Base-by-base conservation (phyloP, 2,888 invertebrate genomes). In the Xestia rhomboidea region DNA sequence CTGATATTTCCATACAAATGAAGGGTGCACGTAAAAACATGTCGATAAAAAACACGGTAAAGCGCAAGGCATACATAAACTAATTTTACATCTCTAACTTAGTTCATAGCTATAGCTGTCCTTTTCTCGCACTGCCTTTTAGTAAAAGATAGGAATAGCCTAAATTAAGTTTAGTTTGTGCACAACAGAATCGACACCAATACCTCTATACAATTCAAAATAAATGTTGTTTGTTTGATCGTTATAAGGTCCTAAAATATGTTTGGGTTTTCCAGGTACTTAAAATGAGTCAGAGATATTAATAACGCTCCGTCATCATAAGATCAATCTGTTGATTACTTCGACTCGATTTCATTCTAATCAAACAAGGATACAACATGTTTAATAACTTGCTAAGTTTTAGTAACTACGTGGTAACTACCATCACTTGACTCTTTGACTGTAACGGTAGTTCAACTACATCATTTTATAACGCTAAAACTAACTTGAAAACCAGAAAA, bases 231-330 rank as follows among this genome's bases (percentile, higher is more conserved):
- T 34, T 62, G 21, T 62, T 11, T 30, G 62, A 34, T 62, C 62
- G 41, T 57, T 34, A 64, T 18, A 41, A 54, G 41, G 15, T n/a
- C 18, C 18, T 44, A 24, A 72, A 49, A 66, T 49, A 41, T 24
- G 24, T 73, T 57, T 66, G 81, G 57, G 21, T 66, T 73, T 81
- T 24, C 81, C 81, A 81, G 15, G 15, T 77, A 51, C 24, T 13
- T 66, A 41, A 41, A 11, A 60, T 81, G 81, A 75, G 38, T 81
- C 81, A 81, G 27, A 74, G n/a, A 51, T 81, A 81, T 54, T 75
- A 80, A 76, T 76, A 82, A 64, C 64, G n/a, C 24, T 44, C 18
- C 15, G 49, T 64, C 75, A 72, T 73, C 41, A 34, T 62, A 15
- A 74, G 62, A 67, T 67, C 44, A 67, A 62, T 51, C 44, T 2